These are phyloP conservation scores for Aplysia californica DNA, from an alignment of 1,140 invertebrate species.

Conservation along the genomic window DNA sequence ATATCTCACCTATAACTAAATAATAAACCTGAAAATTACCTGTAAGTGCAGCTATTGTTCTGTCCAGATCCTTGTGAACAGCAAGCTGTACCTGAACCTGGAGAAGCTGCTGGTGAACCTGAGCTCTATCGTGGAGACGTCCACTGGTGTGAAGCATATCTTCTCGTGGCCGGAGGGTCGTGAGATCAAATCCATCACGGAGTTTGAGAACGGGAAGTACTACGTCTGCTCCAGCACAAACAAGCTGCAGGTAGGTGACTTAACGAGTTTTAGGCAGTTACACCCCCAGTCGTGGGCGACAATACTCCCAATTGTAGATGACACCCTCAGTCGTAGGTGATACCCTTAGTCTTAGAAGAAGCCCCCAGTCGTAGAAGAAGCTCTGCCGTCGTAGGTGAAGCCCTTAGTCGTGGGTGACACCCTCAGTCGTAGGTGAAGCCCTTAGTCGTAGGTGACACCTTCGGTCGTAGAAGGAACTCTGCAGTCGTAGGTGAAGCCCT, in stretches of 20 bases:
- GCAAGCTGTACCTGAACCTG: constrained; percentile 81
- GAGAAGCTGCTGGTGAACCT: constrained; percentile 83
- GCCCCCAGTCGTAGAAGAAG: too few relatives aligned
- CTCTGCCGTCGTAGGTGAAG: too few relatives aligned
- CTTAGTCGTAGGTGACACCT: too few relatives aligned
- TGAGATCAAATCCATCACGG: constrained; percentile 83
- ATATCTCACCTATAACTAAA: background rate
- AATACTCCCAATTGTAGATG: too few relatives aligned
- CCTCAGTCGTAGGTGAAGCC: too few relatives aligned
- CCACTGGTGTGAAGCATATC: constrained; percentile 74
- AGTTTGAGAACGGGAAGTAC: constrained; percentile 88
- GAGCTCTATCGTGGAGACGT: constrained; percentile 59
- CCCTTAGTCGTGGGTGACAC: too few relatives aligned
- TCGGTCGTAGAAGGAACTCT: too few relatives aligned
- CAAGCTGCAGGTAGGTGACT: constrained; percentile 72
- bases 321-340: too few relatives aligned
- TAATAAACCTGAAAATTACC: background rate
- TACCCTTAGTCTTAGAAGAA: too few relatives aligned
- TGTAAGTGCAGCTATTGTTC: background rate
- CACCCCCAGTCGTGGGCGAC: too few relatives aligned
- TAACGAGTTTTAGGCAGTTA: too few relatives aligned
- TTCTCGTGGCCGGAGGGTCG: constrained; percentile 88
- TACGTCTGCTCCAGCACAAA: constrained; percentile 88
- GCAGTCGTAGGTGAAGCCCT: too few relatives aligned
- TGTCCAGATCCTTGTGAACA: constrained; percentile 77